Evolutionary conservation across 2,797 vertebrate genomes (phyloP).

Genomic region (Tauraco hartlaubi): DNA sequence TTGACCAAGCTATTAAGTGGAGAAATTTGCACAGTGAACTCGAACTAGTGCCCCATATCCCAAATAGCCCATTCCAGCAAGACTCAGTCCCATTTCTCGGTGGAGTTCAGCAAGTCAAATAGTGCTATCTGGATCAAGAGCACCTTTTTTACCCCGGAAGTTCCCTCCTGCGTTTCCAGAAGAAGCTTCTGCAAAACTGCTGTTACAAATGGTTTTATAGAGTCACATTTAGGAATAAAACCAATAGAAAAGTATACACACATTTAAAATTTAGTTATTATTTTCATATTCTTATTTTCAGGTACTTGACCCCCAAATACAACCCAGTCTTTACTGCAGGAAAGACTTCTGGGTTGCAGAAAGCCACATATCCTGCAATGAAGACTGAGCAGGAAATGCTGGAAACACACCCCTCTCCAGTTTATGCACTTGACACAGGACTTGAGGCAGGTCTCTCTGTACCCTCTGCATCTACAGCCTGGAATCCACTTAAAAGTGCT

Average conservation of each 20-base stretch:
- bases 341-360: not conserved
- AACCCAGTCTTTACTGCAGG: not conserved
- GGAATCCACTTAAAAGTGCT: not conserved
- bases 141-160: not conserved
- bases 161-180: not conserved
- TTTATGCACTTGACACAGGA: not conserved
- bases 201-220: not conserved
- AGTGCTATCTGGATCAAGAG: not conserved
- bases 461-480: not conserved
- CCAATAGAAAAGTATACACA: not conserved
- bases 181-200: not conserved
- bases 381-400: not conserved
- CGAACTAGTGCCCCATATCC: not conserved
- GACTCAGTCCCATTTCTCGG: not conserved
- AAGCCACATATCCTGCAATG: fast-evolving
- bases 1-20: not conserved
- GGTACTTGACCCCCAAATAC: not conserved
- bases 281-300: not conserved
- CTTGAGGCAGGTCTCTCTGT: not conserved
- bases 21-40: not conserved
- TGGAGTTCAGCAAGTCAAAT: not conserved
- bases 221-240: not conserved
- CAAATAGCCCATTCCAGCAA: not conserved
- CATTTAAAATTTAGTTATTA: not conserved
- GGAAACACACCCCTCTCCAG: not conserved